Evolutionary conservation across 2,113 vertebrate genomes (phyloP).

Genomic region (Corythaixoides concolor): DNA sequence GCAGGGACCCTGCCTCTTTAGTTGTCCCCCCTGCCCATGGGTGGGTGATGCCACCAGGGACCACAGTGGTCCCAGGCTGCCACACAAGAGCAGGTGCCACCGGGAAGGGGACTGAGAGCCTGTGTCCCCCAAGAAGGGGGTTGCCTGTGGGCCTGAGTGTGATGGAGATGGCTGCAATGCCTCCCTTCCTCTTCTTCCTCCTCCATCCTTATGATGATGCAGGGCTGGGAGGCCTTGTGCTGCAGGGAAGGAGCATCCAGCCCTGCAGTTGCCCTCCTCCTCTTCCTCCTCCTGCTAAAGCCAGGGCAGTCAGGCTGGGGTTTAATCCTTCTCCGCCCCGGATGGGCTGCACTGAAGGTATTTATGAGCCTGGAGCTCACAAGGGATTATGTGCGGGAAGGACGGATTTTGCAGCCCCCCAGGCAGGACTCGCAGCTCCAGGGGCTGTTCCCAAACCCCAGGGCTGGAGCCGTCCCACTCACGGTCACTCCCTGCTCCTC

Average conservation of each 20-base stretch:
- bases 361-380: slow-evolving; percentile 16
- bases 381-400: background rate
- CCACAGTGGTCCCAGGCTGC: background rate
- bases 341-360: background rate
- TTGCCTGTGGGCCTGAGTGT: background rate
- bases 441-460: background rate
- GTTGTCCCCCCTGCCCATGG: background rate
- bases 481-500: background rate
- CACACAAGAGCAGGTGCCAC: background rate
- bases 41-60: background rate
- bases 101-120: background rate
- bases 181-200: background rate
- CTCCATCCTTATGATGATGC: background rate
- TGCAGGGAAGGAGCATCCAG: background rate
- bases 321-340: slow-evolving; percentile 28
- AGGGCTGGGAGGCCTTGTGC: background rate
- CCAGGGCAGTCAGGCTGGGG: background rate
- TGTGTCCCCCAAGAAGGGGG: background rate
- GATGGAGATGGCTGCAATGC: background rate
- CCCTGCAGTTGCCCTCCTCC: background rate
- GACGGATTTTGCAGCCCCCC: background rate
- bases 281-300: background rate
- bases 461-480: background rate
- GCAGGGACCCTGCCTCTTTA: background rate
- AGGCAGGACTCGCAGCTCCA: background rate